Evolutionary conservation across 37 sponge, comb jelly and placozoan genomes (phyloP), one percentile per base, ranked within the genome.

Genomic region (Trichoplax adhaerens): DNA sequence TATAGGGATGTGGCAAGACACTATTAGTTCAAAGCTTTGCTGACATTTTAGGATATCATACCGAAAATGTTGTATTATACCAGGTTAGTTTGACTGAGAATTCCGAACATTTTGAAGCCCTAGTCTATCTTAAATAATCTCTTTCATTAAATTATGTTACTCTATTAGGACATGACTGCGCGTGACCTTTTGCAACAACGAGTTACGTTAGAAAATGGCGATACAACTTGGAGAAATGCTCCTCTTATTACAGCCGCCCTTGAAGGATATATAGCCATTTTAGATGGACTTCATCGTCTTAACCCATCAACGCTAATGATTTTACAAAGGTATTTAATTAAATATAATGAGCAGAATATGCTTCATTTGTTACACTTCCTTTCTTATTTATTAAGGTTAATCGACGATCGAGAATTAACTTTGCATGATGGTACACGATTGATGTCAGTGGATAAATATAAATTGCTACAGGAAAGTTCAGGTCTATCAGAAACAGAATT

Each of bases 111-210:
- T 8, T 60, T 8, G 10, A 12, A 8, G 62, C 62, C 10, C 62
- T 8, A n/a, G 62, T 60, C 10, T 60, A 12, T 60, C 10, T 60
- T 8, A n/a, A 12, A n/a, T 8, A n/a, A 12, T 12, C 8, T 12
- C 10, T 60, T 8, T 60, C 10, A n/a, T 8, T 60, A 12, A n/a
- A 60, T 12, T 77, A 52, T 73, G 70, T 68, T 71, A 10, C 53
- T 29, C 29, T 29, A 29, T 29, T 53, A 79, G 74, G 93, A 92
- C 70, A 92, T 92, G 93, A 92, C 88, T 3, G 79, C 93, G 58
- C 71, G 93, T 64, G 93, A 92, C 64, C 81, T 92, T 48, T 82
- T 87, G 0, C 93, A 92, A 62, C 85, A 87, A 62, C 73, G 93
- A 10, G 61, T 72, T 46, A 92, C 93, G 0, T 66, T 57, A 51